These are phyloP conservation scores for Neodiprion virginianus DNA, from an alignment of 1,140 invertebrate genomes.

Conservation along the genomic window DNA sequence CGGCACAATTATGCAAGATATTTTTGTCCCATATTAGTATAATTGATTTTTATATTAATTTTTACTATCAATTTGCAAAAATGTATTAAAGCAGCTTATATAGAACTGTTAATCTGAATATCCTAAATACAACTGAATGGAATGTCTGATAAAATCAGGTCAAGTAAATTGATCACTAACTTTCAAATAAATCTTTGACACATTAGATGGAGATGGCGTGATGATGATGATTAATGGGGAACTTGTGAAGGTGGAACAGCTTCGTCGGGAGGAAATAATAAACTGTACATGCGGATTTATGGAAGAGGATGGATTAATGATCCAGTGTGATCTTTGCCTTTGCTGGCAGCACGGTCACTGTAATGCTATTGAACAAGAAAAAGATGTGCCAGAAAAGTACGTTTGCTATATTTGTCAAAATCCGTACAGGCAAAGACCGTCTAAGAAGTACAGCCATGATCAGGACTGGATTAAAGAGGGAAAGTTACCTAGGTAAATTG, in stretches of 20 bases:
- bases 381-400: conserved; percentile 88
- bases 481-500: conserved; percentile 68
- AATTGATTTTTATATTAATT: too few species aligned
- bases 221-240: conserved; percentile 59
- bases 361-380: conserved; percentile 81
- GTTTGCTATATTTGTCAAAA: conserved; percentile 87
- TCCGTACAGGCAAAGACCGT: conserved; percentile 74
- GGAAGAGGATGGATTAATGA: conserved; percentile 94
- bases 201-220: conserved; percentile 46
- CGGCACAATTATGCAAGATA: too few species aligned
- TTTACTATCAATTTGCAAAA: too few species aligned
- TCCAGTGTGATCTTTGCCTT: conserved; percentile 92
- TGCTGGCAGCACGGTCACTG: conserved; percentile 95
- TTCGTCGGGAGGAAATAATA: conserved; percentile 77
- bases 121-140: too few species aligned
- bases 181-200: neutral
- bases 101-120: too few species aligned
- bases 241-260: conserved; percentile 55
- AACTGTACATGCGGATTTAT: conserved; percentile 83
- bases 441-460: conserved; percentile 79
- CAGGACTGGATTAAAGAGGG: conserved; percentile 90
- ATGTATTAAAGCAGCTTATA: too few species aligned
- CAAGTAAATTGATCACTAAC: neutral
- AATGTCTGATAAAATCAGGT: too few species aligned
- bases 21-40: too few species aligned